These are phyloP conservation scores for Nasonia longicornis DNA, from an alignment of 1,140 invertebrate genomes.

Conservation along the genomic window DNA sequence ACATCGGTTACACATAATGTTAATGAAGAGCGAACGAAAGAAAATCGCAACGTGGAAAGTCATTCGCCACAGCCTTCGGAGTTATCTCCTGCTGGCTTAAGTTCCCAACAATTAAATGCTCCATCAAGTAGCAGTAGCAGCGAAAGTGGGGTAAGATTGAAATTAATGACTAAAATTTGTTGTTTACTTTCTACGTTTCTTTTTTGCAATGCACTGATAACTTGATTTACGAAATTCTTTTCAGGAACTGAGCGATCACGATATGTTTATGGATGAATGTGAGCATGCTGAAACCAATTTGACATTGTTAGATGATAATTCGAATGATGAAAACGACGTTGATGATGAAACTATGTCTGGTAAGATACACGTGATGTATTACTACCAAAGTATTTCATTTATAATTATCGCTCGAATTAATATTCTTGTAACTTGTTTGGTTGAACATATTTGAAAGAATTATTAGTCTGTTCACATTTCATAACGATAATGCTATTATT, in stretches of 20 bases:
- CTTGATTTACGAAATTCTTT: slow-evolving; percentile 25
- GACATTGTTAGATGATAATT: slow-evolving; percentile 70
- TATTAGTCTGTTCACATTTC: no score
- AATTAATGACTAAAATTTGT: slow-evolving; percentile 35
- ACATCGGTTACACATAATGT: slow-evolving; percentile 41
- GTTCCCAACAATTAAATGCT: slow-evolving; percentile 59
- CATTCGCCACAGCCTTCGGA: slow-evolving; percentile 54
- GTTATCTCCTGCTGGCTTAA: slow-evolving; percentile 57
- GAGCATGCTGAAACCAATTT: slow-evolving; percentile 65
- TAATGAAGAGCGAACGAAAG: slow-evolving; percentile 51
- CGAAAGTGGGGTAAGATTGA: slow-evolving; percentile 62
- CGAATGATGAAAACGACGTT: slow-evolving; percentile 84
- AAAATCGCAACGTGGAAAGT: slow-evolving; percentile 49
- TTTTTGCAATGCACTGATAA: background rate
- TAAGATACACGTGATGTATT: slow-evolving; percentile 57
- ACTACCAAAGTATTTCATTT: background rate
- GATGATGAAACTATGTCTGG: slow-evolving; percentile 88
- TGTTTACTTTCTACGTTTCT: slow-evolving; percentile 41
- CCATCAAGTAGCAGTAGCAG: slow-evolving; percentile 69
- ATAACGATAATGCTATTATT: no score
- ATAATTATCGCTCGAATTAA: background rate
- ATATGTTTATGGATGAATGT: slow-evolving; percentile 73
- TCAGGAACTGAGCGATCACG: slow-evolving; percentile 79
- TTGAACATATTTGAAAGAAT: no score
- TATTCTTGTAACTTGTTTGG: slow-evolving; percentile 27